Base-by-base conservation (phyloP, 2,888 invertebrate genomes). In the Cyaniris semiargus region DNA sequence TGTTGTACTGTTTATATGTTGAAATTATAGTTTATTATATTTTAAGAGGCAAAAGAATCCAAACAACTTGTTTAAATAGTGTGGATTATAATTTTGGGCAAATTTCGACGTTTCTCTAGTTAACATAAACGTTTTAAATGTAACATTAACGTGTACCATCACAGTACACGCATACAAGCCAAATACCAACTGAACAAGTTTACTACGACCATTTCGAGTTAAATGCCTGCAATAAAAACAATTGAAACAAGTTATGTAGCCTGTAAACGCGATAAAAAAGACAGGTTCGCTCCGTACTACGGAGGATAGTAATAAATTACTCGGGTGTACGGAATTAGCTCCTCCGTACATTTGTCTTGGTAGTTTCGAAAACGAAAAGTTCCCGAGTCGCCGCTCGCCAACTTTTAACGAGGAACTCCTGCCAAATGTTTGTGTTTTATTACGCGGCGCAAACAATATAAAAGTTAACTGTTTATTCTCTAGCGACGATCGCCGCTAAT, bases 261-360 rank as follows among this genome's bases (percentile, higher is more conserved):
- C 66, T 66, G 15, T 66, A 66, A 66, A 66, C 66, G 66, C 71
- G 71, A 71, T 71, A 38, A 21, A 38, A 70, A 74, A 72, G 23
- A 23, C 38, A 48, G 15, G 38, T 76, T 81, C 74, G 80, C 81
- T 82, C 66, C 15, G 1, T 66, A 27, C 53, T 53, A 53, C 18
- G 53, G 53, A 53, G 53, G 53, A 53, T 53, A 13, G 66, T 31
- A 66, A 78, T 77, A 77, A 78, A 77, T 76, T 78, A 78, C 77
- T 76, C 58, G 70, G 56, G 70, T 76, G 75, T 70, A 76, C 72
- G 38, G 70, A 74, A 74, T 74, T 74, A 74, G 74, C 74, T 48
- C 23, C 44, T 53, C 48, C 53, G 48, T 18, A 53, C 48, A 74
- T 74, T 74, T 74, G 74, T 74, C 74, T 74, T 74, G 48, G 18